phyloP scores from a whole-genome alignment of 2,888 invertebrate genomes.

The Drosophila hamatofila region DNA sequence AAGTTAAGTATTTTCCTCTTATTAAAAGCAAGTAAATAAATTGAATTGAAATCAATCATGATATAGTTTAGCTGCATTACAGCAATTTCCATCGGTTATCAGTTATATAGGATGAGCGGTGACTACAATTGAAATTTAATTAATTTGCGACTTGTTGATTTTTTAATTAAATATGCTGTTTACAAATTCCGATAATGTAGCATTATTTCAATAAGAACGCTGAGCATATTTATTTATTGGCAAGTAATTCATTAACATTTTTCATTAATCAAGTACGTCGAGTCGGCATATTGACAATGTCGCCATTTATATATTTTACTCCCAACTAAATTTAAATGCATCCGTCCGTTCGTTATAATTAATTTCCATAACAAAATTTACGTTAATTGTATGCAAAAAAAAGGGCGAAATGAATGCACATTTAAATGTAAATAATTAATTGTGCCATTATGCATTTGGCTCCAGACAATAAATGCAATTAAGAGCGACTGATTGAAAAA shows the following conservation, averaged over 20 bases:
- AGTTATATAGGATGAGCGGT: neutral
- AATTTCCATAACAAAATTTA: constrained; percentile 65
- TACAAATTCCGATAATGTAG: constrained; percentile 9
- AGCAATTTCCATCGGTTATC: constrained; percentile 2
- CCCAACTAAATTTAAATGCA: constrained; percentile 48
- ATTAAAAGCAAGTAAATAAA: neutral
- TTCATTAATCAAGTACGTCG: constrained; percentile 67
- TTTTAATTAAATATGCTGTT: constrained; percentile 24
- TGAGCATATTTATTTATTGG: constrained; percentile 19
- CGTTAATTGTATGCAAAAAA: constrained; percentile 64
- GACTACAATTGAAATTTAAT: constrained; percentile 15
- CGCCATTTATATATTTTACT: constrained; percentile 20
- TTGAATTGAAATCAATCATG: neutral
- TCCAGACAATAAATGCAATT: constrained; percentile 50
- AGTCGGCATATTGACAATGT: constrained; percentile 69
- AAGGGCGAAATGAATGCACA: constrained; percentile 49
- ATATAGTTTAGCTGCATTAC: neutral
- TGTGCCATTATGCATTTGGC: constrained; percentile 26
- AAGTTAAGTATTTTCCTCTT: too few relatives aligned
- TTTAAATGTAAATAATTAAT: constrained; percentile 69
- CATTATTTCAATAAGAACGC: constrained; percentile 3
- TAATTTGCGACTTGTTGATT: constrained; percentile 30
- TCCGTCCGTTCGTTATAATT: constrained; percentile 57
- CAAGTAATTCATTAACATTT: constrained; percentile 34
- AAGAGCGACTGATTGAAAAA: constrained; percentile 41